phyloP scores from a whole-genome alignment of 1,140 invertebrate species.

The Trypoxylus dichotomus region DNA sequence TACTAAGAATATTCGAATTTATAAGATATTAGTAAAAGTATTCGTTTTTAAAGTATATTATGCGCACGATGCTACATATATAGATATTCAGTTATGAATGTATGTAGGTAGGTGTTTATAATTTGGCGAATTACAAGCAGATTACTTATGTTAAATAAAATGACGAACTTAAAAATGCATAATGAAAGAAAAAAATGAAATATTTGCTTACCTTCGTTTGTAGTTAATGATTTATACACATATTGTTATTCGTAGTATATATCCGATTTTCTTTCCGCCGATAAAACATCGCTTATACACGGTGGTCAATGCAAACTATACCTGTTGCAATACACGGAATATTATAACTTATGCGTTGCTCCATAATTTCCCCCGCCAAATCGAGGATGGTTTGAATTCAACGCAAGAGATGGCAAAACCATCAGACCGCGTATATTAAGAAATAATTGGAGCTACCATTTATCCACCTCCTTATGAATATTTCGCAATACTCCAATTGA shows the following conservation, averaged over 20 bases:
- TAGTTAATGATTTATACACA: not conserved
- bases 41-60: too few species aligned
- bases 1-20: not conserved
- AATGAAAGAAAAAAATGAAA: too few species aligned
- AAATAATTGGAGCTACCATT: not conserved
- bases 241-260: not conserved
- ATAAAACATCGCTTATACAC: not conserved
- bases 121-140: too few species aligned
- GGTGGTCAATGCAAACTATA: not conserved
- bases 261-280: not conserved
- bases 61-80: too few species aligned
- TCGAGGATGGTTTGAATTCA: not conserved
- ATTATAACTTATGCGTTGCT: not conserved
- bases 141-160: too few species aligned
- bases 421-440: not conserved
- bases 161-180: too few species aligned
- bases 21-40: not conserved
- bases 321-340: not conserved
- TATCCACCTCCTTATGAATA: not conserved
- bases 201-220: not conserved
- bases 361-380: not conserved
- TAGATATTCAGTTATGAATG: too few species aligned
- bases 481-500: not conserved
- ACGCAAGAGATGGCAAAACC: conserved; percentile 4
- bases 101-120: too few species aligned